A percentile compares a stretch with the other conserved stretches of the same genome.
These are phyloP conservation scores for Heterochromis multidens DNA, from an alignment of 2,113 vertebrate genomes.

Conservation along the genomic window DNA sequence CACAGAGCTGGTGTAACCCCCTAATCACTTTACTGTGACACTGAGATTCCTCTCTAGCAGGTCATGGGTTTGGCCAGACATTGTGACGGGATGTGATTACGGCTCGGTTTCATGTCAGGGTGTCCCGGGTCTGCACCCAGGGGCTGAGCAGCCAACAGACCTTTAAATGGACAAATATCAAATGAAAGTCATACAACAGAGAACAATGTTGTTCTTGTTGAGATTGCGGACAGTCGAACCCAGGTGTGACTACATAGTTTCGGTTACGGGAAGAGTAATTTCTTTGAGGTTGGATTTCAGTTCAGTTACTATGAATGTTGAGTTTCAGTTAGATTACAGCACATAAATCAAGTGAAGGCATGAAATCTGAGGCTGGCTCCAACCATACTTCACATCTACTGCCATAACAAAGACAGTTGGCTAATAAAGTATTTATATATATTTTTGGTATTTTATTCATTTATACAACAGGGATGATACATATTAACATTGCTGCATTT, in stretches of 20 bases:
- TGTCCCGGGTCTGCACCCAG: not conserved
- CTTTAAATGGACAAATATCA: not conserved
- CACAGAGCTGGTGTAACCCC: not conserved
- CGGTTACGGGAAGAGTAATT: not conserved
- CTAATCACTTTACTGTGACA: conserved; percentile 40
- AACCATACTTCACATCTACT: not conserved
- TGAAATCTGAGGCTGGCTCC: not conserved
- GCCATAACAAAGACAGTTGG: not conserved
- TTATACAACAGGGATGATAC: too few relatives aligned
- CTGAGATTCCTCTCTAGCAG: conserved; percentile 11
- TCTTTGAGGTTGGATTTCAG: not conserved
- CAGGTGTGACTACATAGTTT: not conserved
- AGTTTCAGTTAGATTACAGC: not conserved
- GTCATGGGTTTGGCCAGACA: conserved; percentile 47
- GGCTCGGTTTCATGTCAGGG: not conserved
- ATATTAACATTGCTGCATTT: too few relatives aligned
- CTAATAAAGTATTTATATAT: too few relatives aligned
- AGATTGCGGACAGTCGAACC: not conserved
- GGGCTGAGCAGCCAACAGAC: not conserved
- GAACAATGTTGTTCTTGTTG: not conserved
- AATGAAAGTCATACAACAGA: not conserved
- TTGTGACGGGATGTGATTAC: not conserved
- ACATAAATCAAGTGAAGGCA: not conserved
- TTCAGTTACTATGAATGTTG: not conserved
- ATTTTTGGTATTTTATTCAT: too few relatives aligned